Conservation (phyloP, 2,113 vertebrate genomes). For the Coracopsis vasa region DNA sequence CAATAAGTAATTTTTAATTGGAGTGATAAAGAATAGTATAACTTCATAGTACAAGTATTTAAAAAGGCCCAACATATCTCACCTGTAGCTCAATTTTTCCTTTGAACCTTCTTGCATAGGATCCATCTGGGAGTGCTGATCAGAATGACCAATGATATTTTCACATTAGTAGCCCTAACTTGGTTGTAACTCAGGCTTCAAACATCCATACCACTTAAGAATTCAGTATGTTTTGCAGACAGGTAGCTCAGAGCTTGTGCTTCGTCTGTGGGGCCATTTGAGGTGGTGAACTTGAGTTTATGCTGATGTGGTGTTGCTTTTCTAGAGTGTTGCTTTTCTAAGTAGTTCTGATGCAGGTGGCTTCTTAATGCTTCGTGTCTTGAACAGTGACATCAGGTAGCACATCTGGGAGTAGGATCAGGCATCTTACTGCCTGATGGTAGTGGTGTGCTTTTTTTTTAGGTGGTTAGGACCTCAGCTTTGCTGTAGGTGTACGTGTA, state of each 20-base stretch:
- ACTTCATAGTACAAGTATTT: background rate
- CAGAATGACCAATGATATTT: background rate
- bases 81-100: background rate
- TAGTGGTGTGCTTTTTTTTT: background rate
- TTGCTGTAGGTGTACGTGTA: background rate
- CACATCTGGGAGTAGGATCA: accelerated
- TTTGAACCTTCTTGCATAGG: background rate
- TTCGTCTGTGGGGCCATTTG: accelerated
- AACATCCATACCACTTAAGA: accelerated
- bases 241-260: background rate
- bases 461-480: background rate
- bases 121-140: background rate
- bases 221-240: background rate
- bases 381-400: background rate
- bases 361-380: background rate
- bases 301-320: background rate
- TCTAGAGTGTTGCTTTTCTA: accelerated
- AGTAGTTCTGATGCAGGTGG: background rate
- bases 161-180: background rate
- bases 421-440: background rate
- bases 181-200: background rate
- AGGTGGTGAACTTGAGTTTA: background rate
- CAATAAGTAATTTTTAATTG: background rate
- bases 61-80: background rate
- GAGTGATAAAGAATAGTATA: background rate